Percentiles rank a stretch among this genome's conserved stretches.
These are phyloP conservation scores for Diorhabda sublineata DNA, from an alignment of 1,140 invertebrate genomes.

Conservation along the genomic window DNA sequence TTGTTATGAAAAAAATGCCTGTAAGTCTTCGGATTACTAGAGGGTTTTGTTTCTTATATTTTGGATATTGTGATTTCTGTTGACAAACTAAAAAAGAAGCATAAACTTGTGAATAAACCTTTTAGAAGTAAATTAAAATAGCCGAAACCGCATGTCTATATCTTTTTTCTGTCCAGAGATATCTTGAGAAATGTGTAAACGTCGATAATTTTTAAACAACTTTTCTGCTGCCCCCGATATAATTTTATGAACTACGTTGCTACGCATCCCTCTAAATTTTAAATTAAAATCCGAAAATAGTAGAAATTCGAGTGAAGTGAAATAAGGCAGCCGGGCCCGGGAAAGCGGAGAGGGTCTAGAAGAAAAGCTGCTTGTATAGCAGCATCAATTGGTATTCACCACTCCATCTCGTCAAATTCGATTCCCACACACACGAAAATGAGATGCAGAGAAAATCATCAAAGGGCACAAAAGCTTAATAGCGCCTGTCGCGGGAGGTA, in stretches of 20 bases:
- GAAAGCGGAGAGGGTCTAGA: conserved; percentile 20
- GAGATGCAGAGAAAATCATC: conserved; percentile 49
- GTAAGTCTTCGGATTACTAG: too few relatives aligned
- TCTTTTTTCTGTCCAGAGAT: too few relatives aligned
- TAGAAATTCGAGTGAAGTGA: conserved; percentile 19
- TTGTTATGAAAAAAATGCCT: too few relatives aligned
- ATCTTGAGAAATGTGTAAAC: too few relatives aligned
- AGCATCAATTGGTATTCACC: conserved; percentile 47
- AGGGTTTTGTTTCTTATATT: too few relatives aligned
- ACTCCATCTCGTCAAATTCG: conserved; percentile 47
- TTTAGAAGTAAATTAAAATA: too few relatives aligned
- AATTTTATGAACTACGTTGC: background rate
- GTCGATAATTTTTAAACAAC: too few relatives aligned
- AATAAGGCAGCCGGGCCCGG: conserved; percentile 7
- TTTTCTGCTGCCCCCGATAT: background rate
- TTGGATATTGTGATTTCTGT: too few relatives aligned
- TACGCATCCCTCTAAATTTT: conserved; percentile 4
- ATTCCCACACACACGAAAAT: conserved; percentile 47
- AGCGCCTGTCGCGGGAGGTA: conserved; percentile 26
- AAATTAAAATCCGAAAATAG: conserved; percentile 16
- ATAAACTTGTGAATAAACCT: too few relatives aligned
- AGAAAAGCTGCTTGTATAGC: conserved; percentile 39
- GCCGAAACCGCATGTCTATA: too few relatives aligned
- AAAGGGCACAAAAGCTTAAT: conserved; percentile 47
- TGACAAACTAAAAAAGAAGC: too few relatives aligned